These are phyloP conservation scores for Caenorhabditis tropicalis DNA, from an alignment of 1,140 invertebrate species.

Conservation along the genomic window DNA sequence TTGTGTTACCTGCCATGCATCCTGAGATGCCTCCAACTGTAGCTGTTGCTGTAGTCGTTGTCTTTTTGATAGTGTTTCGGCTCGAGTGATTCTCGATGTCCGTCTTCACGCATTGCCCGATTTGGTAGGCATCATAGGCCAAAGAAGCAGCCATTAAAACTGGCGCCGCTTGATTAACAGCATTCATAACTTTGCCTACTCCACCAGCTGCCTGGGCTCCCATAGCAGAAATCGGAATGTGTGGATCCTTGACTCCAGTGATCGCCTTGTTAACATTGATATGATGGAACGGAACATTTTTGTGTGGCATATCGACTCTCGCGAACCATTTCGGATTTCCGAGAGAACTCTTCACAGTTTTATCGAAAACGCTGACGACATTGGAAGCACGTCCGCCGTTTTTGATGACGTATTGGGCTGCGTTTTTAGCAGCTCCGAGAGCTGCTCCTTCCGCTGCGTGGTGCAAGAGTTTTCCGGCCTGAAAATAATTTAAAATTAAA, in stretches of 20 bases:
- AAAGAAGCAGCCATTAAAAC: not conserved
- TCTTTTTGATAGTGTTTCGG: not conserved
- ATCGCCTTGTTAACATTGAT: not conserved
- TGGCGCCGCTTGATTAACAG: not conserved
- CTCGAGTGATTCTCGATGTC: not conserved
- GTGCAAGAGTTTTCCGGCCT: not conserved
- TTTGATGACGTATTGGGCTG: not conserved
- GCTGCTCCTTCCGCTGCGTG: not conserved
- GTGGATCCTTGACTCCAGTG: not conserved
- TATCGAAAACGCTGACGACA: not conserved
- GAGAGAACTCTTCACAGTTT: not conserved
- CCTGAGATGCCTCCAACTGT: too few relatives aligned
- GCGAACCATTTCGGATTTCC: not conserved
- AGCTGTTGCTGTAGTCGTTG: not conserved
- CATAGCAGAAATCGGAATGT: not conserved
- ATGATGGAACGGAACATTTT: not conserved
- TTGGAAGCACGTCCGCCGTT: not conserved
- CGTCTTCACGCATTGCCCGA: not conserved
- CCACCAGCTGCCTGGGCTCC: not conserved
- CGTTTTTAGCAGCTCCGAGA: not conserved
- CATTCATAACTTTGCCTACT: not conserved
- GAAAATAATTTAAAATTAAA: not conserved
- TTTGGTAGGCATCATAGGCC: not conserved
- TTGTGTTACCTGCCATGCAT: too few relatives aligned
- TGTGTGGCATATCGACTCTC: not conserved